Evolutionary conservation across 2,797 vertebrate genomes (phyloP).

Genomic region (Adrianichthys oophorus): DNA sequence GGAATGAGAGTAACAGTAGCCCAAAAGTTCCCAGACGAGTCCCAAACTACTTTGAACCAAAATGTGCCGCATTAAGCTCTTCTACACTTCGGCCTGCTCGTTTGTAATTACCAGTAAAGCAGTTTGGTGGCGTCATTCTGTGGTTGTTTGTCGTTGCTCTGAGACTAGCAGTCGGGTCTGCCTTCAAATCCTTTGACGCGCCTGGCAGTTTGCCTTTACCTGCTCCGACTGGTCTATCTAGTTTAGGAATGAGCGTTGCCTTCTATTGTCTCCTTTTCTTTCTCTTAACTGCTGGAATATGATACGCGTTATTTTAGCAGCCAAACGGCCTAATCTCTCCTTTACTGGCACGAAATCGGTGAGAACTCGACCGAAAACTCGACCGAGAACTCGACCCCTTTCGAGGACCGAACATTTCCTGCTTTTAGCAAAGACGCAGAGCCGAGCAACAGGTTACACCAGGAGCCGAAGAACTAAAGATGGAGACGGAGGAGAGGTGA

Average conservation of each 20-base stretch:
- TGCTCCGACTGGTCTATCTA: constrained; percentile 96
- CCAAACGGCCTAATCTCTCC: constrained; percentile 70
- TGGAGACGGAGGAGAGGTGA: constrained; percentile 66
- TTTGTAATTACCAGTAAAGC: constrained; percentile 18
- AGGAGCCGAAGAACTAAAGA: constrained; percentile 47
- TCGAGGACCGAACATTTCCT: constrained; percentile 44
- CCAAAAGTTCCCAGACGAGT: constrained; percentile 34
- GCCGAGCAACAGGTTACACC: constrained; percentile 54
- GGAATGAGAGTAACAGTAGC: not conserved
- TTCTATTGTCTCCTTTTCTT: constrained; percentile 83
- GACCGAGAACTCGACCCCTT: constrained; percentile 54
- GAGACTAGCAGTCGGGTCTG: constrained; percentile 54
- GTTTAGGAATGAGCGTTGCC: constrained; percentile 91
- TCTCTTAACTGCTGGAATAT: constrained; percentile 82
- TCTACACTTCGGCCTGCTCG: no score
- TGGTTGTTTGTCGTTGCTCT: constrained; percentile 38
- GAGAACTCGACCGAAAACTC: constrained; percentile 53
- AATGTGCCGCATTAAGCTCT: not conserved
- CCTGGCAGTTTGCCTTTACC: constrained; percentile 86
- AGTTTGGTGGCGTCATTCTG: constrained; percentile 40
- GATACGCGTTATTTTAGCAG: constrained; percentile 80
- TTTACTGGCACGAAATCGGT: constrained; percentile 34
- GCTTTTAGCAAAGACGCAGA: constrained; percentile 29
- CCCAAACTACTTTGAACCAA: constrained; percentile 12
- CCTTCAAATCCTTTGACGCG: constrained; percentile 82